Evolutionary conservation across 2,888 invertebrate genomes (phyloP), one percentile per base, ranked within the genome.

Genomic region (Caradrina clavipalpis): DNA sequence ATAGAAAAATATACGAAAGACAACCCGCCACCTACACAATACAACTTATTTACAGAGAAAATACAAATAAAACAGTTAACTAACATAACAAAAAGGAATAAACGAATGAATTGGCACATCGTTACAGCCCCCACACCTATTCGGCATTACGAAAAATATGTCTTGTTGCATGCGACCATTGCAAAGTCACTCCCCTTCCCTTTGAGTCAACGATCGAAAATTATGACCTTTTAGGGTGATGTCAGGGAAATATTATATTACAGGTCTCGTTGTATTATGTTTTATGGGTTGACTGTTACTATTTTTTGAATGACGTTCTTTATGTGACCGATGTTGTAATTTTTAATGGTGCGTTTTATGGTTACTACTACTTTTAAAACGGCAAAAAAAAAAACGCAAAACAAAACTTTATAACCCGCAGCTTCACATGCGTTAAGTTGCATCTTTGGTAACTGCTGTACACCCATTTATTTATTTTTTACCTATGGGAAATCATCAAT

Each of bases 131-230:
- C 87, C 82, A 85, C 82, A 86, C 86, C 85, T 88, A 88, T 89
- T 91, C 86, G 87, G 82, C 84, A 83, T 88, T 88, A 86, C 82
- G 86, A 82, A 90, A 91, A 92, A 92, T 91, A 90, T 90, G 89
- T 91, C 88, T 89, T 89, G 89, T 90, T 92, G 89, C 90, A 89
- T 85, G 85, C 84, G 84, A 87, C 87, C 90, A 88, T 92, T 89
- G 91, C 86, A 87, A 26, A 87, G 88, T 90, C 89, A 86, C 90
- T 86, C 92, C 91, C 91, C 82, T 88, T 88, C 91, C 92, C 91
- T 89, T 88, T 86, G 86, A 86, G 86, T 89, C 84, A 83, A 87
- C 88, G 85, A 88, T 89, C 87, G 86, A 89, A 91, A 93, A 91
- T 93, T 92, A 92, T 92, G 90, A 90, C 87, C 88, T 84, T 80